Conservation (phyloP, 2,797 vertebrate genomes). For the Danio aesculapii region DNA sequence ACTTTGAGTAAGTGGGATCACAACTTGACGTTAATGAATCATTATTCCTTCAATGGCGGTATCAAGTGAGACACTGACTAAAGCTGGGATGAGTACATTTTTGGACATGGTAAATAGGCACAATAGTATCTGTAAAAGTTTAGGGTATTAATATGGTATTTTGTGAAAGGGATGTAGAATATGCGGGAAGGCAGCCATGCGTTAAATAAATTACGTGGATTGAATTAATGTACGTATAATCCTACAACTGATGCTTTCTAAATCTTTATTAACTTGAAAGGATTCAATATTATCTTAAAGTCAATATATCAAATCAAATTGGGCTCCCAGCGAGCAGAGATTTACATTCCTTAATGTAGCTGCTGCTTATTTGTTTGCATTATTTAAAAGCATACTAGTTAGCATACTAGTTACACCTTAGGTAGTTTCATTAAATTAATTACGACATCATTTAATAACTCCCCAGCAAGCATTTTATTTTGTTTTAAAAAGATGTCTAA, state of each 20-base stretch:
- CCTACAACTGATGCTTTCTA: background rate
- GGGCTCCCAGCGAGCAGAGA: background rate
- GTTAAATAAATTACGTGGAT: background rate
- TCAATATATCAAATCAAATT: background rate
- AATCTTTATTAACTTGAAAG: background rate
- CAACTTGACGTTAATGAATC: background rate
- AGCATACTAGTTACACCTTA: background rate
- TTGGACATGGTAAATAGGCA: background rate
- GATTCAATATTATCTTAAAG: background rate
- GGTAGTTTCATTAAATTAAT: background rate
- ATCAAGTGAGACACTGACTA: background rate
- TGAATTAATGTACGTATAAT: background rate
- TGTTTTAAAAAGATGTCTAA: too few relatives aligned
- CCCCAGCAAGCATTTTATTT: too few relatives aligned
- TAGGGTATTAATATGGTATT: background rate
- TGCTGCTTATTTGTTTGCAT: background rate
- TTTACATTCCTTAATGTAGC: background rate
- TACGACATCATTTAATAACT: background rate
- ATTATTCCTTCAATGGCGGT: background rate
- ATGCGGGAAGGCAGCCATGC: too few relatives aligned
- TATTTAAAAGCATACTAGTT: background rate
- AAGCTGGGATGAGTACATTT: background rate
- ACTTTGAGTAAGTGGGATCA: slow-evolving; percentile 36
- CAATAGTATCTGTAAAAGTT: background rate
- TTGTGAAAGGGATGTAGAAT: background rate